A percentile compares a stretch with the other conserved stretches of the same genome.
Evolutionary conservation across 2,888 invertebrate genomes (phyloP).

Genomic region (Danaus chrysippus): DNA sequence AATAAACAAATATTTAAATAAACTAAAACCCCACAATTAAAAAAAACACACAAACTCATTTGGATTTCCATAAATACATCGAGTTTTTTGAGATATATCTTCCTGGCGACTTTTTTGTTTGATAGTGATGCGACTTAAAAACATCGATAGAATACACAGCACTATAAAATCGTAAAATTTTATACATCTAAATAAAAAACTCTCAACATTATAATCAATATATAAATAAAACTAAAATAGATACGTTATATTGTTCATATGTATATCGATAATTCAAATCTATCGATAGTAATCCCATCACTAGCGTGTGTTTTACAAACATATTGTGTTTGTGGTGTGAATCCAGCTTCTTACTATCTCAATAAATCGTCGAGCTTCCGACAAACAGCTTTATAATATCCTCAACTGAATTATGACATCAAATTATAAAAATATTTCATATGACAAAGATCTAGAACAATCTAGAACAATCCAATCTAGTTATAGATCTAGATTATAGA

Average conservation of each 20-base stretch:
- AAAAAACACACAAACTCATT: slow-evolving; percentile 69
- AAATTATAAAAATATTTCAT: too few species aligned
- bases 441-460: too few species aligned
- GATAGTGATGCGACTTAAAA: slow-evolving; percentile 23
- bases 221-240: background rate
- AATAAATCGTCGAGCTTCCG: slow-evolving; percentile 71
- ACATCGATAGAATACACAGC: slow-evolving; percentile 24
- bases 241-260: slow-evolving; percentile 10
- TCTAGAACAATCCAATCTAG: too few species aligned
- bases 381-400: slow-evolving; percentile 67
- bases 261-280: slow-evolving; percentile 9
- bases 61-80: slow-evolving; percentile 77
- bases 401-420: slow-evolving; percentile 53
- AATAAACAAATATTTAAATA: slow-evolving; percentile 68
- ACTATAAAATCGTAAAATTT: background rate
- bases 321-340: slow-evolving; percentile 59
- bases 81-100: slow-evolving; percentile 70
- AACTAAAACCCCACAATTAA: slow-evolving; percentile 71
- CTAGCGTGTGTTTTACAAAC: slow-evolving; percentile 39
- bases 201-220: too few species aligned
- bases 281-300: slow-evolving; percentile 18
- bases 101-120: slow-evolving; percentile 62
- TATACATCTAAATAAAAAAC: too few species aligned
- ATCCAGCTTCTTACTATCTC: slow-evolving; percentile 56
- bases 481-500: too few species aligned